Conservation (phyloP, 2,113 vertebrate genomes). For the Semnopithecus entellus region DNA sequence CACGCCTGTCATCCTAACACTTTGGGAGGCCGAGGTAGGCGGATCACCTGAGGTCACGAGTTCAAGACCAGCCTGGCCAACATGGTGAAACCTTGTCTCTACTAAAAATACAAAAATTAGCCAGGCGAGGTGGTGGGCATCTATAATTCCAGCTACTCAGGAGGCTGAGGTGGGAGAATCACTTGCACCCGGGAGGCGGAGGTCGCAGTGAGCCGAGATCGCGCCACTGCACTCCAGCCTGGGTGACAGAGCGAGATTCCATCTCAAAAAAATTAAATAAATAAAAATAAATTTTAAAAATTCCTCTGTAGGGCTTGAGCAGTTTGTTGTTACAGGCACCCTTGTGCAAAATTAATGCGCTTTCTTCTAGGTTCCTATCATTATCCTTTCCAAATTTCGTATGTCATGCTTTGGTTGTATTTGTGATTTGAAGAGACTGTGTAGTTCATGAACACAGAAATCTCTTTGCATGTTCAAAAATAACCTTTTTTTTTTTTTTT, state of each 20-base stretch:
- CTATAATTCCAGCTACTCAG: too few relatives aligned
- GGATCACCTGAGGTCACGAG: too few relatives aligned
- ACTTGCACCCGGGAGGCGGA: fast-evolving
- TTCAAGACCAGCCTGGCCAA: too few relatives aligned
- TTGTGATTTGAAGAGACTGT: not conserved
- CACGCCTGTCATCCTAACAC: too few relatives aligned
- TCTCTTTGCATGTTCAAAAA: not conserved
- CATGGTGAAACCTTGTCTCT: too few relatives aligned
- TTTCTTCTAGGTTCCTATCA: not conserved
- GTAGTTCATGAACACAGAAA: not conserved
- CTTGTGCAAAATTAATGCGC: not conserved
- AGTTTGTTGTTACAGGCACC: not conserved
- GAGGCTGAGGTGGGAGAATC: too few relatives aligned
- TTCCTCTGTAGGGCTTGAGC: not conserved
- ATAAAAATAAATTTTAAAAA: not conserved
- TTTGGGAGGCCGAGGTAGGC: too few relatives aligned
- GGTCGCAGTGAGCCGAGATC: too few relatives aligned
- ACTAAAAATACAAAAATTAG: too few relatives aligned
- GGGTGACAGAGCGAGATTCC: too few relatives aligned
- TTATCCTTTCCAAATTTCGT: not conserved
- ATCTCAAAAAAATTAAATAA: too few relatives aligned
- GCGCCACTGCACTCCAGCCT: too few relatives aligned
- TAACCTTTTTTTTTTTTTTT: not conserved
- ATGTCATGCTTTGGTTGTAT: not conserved
- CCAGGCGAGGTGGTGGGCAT: fast-evolving